These are phyloP conservation scores for Stenodema calcarata DNA, from an alignment of 2,888 invertebrate genomes.

Conservation along the genomic window DNA sequence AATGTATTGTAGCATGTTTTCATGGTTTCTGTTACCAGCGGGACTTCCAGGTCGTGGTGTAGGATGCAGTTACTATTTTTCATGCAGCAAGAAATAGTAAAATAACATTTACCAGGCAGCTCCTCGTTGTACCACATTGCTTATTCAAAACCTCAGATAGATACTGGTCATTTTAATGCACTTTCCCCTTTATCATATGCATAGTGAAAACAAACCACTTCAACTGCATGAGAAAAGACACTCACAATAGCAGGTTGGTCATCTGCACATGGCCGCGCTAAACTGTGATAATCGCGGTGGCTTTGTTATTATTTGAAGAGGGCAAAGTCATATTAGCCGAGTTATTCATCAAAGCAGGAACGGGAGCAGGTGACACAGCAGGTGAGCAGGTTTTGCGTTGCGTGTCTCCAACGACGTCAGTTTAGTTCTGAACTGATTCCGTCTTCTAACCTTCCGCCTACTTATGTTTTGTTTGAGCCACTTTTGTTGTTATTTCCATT, in stretches of 20 bases:
- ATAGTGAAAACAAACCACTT: no score
- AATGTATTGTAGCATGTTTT: no score
- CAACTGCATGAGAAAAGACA: no score
- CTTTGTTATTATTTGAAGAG: neutral
- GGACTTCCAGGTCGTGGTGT: no score
- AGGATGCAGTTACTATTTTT: no score
- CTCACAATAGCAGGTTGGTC: neutral
- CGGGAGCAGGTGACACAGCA: slow-evolving; percentile 8
- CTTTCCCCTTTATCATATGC: no score
- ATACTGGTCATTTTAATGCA: no score
- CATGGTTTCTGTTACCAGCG: no score
- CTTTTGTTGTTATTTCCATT: neutral
- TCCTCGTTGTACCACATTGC: no score
- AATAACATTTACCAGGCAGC: no score
- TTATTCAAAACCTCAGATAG: no score
- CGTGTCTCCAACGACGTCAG: neutral
- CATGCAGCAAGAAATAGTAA: no score
- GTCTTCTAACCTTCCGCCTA: neutral
- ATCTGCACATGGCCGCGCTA: neutral
- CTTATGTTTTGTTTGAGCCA: neutral
- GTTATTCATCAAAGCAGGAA: slow-evolving; percentile 29
- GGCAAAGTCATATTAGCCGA: slow-evolving; percentile 16
- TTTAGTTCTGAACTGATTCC: neutral
- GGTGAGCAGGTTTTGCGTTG: slow-evolving; percentile 1
- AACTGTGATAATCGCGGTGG: neutral